These are phyloP conservation scores for Panthera leo DNA, from an alignment of 2,113 vertebrate species.

Conservation along the genomic window DNA sequence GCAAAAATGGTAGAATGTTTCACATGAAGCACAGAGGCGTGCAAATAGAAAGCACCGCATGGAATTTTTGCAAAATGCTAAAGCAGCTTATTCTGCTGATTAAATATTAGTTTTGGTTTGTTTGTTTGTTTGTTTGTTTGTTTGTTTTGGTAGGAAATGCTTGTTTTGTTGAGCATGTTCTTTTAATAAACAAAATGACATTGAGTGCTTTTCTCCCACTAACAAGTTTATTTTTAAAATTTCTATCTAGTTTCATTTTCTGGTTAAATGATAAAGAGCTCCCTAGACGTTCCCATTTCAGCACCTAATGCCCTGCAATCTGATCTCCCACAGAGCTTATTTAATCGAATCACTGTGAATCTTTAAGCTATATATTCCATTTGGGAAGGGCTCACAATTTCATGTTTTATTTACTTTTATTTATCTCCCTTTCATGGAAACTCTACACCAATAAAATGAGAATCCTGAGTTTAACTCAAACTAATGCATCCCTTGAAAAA, in stretches of 20 bases:
- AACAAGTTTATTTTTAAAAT: constrained; percentile 75
- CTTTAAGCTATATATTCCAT: not conserved
- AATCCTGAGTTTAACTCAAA: not conserved
- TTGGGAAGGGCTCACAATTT: not conserved
- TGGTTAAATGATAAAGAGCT: constrained; percentile 65
- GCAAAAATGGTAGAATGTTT: not conserved
- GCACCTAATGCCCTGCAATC: not conserved
- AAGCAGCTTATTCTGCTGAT: not conserved
- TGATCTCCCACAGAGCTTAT: not conserved
- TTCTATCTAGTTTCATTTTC: constrained; percentile 69
- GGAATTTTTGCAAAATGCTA: not conserved
- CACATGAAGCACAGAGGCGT: not conserved
- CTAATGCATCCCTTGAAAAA: not conserved
- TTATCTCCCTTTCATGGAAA: not conserved
- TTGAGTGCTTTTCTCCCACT: constrained; percentile 17
- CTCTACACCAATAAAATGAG: not conserved
- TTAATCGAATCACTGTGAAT: not conserved
- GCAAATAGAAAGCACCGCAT: not conserved
- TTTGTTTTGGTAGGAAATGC: constrained; percentile 50
- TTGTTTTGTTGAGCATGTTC: constrained; percentile 71
- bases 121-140: no score
- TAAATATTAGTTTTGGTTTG: constrained; percentile 63
- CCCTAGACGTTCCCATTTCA: constrained; percentile 52
- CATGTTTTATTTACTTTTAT: not conserved
- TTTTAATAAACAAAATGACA: constrained; percentile 74